A percentile compares a stretch with the other conserved stretches of the same genome.
phyloP scores from a whole-genome alignment of 2,888 invertebrate genomes.

The Hetaerina titia region DNA sequence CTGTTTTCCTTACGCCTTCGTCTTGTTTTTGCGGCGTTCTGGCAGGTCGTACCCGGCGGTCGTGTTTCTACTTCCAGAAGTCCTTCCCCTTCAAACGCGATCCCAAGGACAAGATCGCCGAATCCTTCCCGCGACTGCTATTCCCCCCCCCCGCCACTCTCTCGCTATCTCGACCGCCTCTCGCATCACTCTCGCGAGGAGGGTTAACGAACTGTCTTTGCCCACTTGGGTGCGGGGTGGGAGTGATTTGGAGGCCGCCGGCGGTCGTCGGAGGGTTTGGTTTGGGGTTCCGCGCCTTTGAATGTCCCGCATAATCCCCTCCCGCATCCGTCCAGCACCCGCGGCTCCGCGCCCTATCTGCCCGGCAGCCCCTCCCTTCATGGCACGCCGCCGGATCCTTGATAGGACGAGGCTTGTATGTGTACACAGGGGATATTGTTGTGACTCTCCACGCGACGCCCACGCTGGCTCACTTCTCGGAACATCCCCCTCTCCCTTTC shows the following conservation, averaged over 20 bases:
- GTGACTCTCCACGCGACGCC: neutral
- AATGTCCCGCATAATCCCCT: neutral
- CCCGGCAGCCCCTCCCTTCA: neutral
- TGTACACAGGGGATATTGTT: slow-evolving; percentile 18
- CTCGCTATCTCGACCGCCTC: neutral
- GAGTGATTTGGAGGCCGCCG: neutral
- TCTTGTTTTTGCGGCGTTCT: too few relatives aligned
- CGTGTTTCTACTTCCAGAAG: neutral
- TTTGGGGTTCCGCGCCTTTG: neutral
- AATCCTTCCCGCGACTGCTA: neutral
- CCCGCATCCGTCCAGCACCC: neutral
- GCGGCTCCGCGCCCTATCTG: neutral
- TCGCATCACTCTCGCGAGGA: neutral
- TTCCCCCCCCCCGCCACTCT: neutral
- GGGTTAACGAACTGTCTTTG: slow-evolving; percentile 10
- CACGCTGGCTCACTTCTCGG: neutral
- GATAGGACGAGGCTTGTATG: neutral
- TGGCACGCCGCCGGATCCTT: neutral
- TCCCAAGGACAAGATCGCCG: slow-evolving; percentile 20
- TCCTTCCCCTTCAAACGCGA: neutral
- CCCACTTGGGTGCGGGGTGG: neutral
- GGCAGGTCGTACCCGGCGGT: neutral
- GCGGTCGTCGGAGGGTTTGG: neutral
- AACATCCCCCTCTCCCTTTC: too few relatives aligned
- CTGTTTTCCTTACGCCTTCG: too few relatives aligned